Conservation (phyloP, 2,113 vertebrate species). For the Choloepus hoffmanni region DNA sequence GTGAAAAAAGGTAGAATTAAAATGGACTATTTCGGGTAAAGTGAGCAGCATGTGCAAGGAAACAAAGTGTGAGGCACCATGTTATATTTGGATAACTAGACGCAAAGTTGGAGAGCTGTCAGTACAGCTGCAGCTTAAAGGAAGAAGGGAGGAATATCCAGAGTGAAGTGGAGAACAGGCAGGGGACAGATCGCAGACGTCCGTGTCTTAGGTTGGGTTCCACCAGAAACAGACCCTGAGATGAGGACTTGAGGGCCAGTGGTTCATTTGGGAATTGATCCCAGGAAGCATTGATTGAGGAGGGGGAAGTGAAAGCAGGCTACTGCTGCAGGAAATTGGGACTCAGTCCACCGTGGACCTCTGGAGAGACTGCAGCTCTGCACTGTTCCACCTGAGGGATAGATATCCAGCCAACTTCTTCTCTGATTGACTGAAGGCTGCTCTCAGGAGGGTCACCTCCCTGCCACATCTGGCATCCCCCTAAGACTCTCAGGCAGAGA, state of each 20-base stretch:
- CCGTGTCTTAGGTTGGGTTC: neutral
- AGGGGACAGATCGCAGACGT: neutral
- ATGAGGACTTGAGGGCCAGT: neutral
- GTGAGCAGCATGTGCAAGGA: neutral
- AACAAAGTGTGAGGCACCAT: neutral
- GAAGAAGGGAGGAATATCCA: neutral
- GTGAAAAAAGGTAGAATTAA: conserved; percentile 21
- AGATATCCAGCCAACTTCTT: neutral
- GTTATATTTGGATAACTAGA: neutral
- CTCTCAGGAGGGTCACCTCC: neutral
- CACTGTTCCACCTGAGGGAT: neutral
- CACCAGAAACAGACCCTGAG: neutral
- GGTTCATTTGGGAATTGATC: neutral
- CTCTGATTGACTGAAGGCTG: neutral
- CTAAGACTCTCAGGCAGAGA: neutral
- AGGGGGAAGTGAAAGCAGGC: neutral
- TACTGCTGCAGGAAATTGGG: neutral
- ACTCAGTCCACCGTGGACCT: neutral
- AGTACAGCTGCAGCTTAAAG: neutral
- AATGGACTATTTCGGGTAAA: neutral
- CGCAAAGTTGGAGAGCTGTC: neutral
- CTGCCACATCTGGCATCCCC: neutral
- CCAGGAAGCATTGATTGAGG: neutral
- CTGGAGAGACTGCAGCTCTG: neutral
- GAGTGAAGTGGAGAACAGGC: neutral